Conservation (phyloP, 2,113 vertebrate genomes). For the Callaeas wilsoni region DNA sequence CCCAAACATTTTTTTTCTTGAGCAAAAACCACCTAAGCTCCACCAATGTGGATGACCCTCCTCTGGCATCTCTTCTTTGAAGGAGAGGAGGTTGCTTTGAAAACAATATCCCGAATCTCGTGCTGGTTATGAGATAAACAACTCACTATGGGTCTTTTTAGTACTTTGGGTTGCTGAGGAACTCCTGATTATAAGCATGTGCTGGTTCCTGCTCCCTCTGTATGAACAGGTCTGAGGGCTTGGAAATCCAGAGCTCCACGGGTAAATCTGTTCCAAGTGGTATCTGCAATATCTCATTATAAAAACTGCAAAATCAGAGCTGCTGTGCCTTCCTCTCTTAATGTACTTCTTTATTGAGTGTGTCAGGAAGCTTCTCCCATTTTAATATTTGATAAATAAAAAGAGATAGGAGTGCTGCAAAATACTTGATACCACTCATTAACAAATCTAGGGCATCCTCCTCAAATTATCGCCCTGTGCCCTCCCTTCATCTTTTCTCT, state of each 20-base stretch:
- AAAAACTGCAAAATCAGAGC: constrained; percentile 51
- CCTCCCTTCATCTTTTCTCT: not conserved
- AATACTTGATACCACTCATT: constrained; percentile 1
- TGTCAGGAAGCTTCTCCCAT: constrained; percentile 57
- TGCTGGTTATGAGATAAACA: not conserved
- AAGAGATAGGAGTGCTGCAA: constrained; percentile 33
- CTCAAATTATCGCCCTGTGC: constrained; percentile 12
- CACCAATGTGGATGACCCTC: not conserved
- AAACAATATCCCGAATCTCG: not conserved
- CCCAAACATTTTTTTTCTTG: not conserved
- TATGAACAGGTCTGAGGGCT: not conserved
- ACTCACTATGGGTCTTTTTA: not conserved
- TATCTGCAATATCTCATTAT: constrained; percentile 42
- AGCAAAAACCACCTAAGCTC: not conserved
- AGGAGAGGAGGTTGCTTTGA: not conserved
- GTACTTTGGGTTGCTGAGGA: not conserved
- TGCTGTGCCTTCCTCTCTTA: constrained; percentile 23
- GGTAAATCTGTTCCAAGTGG: not conserved
- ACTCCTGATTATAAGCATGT: not conserved
- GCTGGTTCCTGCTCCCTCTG: not conserved
- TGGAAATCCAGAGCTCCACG: not conserved
- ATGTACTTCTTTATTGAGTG: constrained; percentile 60
- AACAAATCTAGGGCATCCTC: not conserved
- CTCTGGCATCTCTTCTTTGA: not conserved
- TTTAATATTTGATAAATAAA: constrained; percentile 75